Conservation (phyloP, 2,797 vertebrate species). For the Thamnophis elegans region DNA sequence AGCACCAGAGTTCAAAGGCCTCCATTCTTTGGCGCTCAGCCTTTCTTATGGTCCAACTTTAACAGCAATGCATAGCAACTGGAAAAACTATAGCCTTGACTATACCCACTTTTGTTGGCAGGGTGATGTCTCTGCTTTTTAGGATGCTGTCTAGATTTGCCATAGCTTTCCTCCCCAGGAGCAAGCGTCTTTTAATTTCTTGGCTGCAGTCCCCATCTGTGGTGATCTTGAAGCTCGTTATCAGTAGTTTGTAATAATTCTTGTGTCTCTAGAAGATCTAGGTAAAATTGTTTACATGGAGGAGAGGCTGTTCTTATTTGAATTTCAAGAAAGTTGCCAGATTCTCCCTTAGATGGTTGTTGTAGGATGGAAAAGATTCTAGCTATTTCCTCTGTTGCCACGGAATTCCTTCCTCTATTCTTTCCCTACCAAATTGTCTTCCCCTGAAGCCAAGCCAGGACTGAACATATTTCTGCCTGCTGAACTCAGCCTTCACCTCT, state of each 20-base stretch:
- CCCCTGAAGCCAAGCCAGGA: background rate
- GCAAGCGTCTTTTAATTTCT: too few relatives aligned
- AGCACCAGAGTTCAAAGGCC: too few relatives aligned
- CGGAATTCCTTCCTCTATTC: background rate
- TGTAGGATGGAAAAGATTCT: background rate
- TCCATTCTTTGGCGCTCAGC: too few relatives aligned
- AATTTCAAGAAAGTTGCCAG: background rate
- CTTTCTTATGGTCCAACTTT: too few relatives aligned
- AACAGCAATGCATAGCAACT: too few relatives aligned
- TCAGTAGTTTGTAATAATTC: background rate
- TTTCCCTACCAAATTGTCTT: background rate
- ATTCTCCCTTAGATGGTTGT: background rate
- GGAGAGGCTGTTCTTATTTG: background rate
- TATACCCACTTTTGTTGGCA: too few relatives aligned
- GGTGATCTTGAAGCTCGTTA: too few relatives aligned
- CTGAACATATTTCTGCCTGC: background rate
- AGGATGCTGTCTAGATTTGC: too few relatives aligned
- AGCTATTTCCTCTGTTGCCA: background rate
- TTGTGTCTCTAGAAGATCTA: background rate
- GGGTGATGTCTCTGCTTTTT: too few relatives aligned
- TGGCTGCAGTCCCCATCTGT: too few relatives aligned
- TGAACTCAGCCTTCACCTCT: background rate
- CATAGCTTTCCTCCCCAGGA: too few relatives aligned
- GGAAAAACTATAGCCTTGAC: too few relatives aligned
- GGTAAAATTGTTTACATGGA: background rate